Evolutionary conservation across 2,888 invertebrate genomes (phyloP), one percentile per base, ranked within the genome.

Genomic region (Dexiosoma caninum): DNA sequence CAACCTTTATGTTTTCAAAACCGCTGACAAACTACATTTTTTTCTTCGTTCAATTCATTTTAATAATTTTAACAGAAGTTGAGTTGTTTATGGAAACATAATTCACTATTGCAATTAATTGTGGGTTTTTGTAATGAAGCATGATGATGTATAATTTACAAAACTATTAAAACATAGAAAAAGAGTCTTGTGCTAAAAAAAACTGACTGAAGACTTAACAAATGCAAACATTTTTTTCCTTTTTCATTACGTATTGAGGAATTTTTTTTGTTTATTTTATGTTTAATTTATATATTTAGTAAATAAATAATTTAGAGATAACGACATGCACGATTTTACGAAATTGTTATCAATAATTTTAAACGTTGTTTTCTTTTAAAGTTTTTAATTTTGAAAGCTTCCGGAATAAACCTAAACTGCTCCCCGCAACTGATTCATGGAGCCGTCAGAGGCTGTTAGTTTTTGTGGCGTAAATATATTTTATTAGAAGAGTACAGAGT

Each of bases 1-100:
- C 8, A 9, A 2, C 49, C n/a, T 27, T 51, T 51, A 37, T 23
- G 40, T 21, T n/a, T 7, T 12, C 8, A 40, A 60, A 42, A n/a
- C 23, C 10, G 27, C 23, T 16, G 6, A 14, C 1, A 40, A 59
- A 30, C 53, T 42, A 30, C 10, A 10, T 23, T 40, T 32, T 42
- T 30, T 67, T 53, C 40, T 62, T 6, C 35, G 6, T 27, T 27
- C 1, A 10, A 57, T 49, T 8, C 5, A 69, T 14, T 53, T 51
- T 59, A 49, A 70, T 49, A 40, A 40, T 57, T 77, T 64, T 10
- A 70, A 70, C 57, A 57, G 14, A 70, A 70, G 49, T 77, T 55
- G 30, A 40, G 12, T 42, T 35, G 23, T 72, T 72, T 37, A 64
- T 62, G 42, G 44, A 53, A 23, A 55, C 53, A 72, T 62, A 42